These are phyloP conservation scores for Sebastolobus altivelis DNA, from an alignment of 2,797 vertebrate species.

Conservation along the genomic window DNA sequence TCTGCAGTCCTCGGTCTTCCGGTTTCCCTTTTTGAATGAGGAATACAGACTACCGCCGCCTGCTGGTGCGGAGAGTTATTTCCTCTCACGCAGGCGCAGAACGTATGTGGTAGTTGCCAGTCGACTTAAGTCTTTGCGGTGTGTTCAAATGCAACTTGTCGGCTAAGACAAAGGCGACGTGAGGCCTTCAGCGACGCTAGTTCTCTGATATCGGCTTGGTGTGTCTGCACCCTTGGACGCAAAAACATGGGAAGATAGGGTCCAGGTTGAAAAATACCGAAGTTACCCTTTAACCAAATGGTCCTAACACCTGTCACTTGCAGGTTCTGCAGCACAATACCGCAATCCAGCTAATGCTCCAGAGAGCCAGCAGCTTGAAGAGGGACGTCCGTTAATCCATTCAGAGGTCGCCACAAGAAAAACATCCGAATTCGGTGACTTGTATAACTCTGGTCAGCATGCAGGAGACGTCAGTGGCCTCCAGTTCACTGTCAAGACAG, in stretches of 20 bases:
- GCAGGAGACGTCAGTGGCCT: slow-evolving; percentile 49
- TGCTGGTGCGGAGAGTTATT: too few species aligned
- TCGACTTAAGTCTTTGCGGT: too few species aligned
- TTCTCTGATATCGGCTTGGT: too few species aligned
- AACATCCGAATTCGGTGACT: slow-evolving; percentile 51
- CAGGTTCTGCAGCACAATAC: slow-evolving; percentile 65
- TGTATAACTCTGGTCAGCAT: slow-evolving; percentile 51
- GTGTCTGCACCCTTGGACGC: too few species aligned
- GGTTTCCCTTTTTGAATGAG: too few species aligned
- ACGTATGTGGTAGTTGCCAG: too few species aligned
- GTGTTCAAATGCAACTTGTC: too few species aligned
- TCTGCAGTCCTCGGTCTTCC: too few species aligned
- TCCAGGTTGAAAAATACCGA: not conserved
- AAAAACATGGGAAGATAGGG: not conserved
- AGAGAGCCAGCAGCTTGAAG: slow-evolving; percentile 57
- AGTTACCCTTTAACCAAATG: not conserved
- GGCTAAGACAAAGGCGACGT: too few species aligned
- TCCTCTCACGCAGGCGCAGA: too few species aligned
- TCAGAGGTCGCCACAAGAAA: slow-evolving; percentile 55
- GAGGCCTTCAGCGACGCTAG: too few species aligned
- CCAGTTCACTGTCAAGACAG: slow-evolving; percentile 76
- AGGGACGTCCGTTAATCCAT: slow-evolving; percentile 37
- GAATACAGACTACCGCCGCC: too few species aligned
- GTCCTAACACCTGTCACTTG: not conserved
- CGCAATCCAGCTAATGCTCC: not conserved